Conservation (phyloP, 2,888 invertebrate species). For the Timema cristinae region DNA sequence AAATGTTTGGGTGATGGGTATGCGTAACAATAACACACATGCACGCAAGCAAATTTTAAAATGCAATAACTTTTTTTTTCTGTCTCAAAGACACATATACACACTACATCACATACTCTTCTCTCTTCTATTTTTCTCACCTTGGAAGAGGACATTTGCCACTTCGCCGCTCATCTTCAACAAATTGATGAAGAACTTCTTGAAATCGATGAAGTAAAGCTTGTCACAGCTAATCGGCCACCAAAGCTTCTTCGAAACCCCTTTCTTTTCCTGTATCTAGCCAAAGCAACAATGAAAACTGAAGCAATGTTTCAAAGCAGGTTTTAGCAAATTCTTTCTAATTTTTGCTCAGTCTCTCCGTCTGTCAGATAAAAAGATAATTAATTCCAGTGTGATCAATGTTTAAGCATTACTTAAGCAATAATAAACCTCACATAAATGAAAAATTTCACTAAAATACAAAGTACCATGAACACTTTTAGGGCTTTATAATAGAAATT, state of each 20-base stretch:
- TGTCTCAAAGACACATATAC: background rate
- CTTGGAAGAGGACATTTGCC: slow-evolving; percentile 82
- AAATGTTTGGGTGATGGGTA: no score
- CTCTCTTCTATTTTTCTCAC: slow-evolving; percentile 43
- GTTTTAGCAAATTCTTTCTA: slow-evolving; percentile 91
- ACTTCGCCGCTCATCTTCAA: slow-evolving; percentile 75
- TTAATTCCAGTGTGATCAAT: background rate
- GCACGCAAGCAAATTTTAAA: background rate
- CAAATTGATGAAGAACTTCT: slow-evolving; percentile 85
- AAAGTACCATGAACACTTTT: background rate
- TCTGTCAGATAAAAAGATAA: slow-evolving; percentile 46
- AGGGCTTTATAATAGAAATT: background rate
- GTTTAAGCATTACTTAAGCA: background rate
- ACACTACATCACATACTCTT: no score
- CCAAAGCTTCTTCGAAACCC: slow-evolving; percentile 54
- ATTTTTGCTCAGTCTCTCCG: slow-evolving; percentile 76
- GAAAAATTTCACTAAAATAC: background rate
- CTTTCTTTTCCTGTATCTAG: slow-evolving; percentile 48
- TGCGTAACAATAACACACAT: no score
- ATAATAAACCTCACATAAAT: background rate
- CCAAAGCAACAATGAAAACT: slow-evolving; percentile 84
- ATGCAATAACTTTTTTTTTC: background rate
- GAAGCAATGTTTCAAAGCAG: slow-evolving; percentile 92
- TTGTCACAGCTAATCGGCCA: slow-evolving; percentile 80
- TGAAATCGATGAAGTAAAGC: slow-evolving; percentile 88